Evolutionary conservation across 1,140 invertebrate species (phyloP), one percentile per base, ranked within the genome.

Genomic region (Pachypeltis micranthus): DNA sequence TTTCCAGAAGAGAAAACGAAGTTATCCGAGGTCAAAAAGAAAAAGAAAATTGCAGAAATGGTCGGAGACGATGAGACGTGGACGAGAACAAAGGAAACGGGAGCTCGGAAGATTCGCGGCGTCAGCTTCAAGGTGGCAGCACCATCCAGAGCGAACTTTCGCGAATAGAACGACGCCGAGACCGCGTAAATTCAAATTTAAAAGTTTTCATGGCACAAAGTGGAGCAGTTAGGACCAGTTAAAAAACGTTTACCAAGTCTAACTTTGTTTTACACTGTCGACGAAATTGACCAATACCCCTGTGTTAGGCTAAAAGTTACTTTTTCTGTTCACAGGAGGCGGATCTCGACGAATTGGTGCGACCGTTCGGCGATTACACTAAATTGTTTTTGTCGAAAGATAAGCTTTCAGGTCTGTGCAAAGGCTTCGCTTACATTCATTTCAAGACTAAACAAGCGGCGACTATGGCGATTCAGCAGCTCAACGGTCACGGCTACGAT

Each of bases 401-500:
- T 71, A 85, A 86, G 67, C 70, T 72, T 2, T 90, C 87, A 65
- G 88, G 88, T 26, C 75, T 82, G n/a, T 92, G 89, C 77, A 90
- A 91, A 79, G 88, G 88, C 55, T 98, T 98, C 79, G 95, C 95
- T 28, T 99, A 98, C 72, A 90, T 98, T 54, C 96, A 96, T 72
- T 98, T 93, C 74, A 91, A 90, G 73, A 85, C 85, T 64, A 81
- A 85, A 68, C 83, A 85, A 69, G 92, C 96, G 78, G 96, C 96
- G 34, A 87, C 90, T 19, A 84, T 86, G 70, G 96, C 96, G 63
- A 97, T 99, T 69, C 76, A 84, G 63, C 81, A 81, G 47, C 83
- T 99, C 2, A 90, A 98, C 75, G 96, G 95, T 1, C 89, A 92
- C 76, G 95, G 96, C 64, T 98, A 98, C 75, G 95, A 98, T 78